These are phyloP conservation scores for Ceuthmochares aereus DNA, from an alignment of 2,113 vertebrate species.

Conservation along the genomic window DNA sequence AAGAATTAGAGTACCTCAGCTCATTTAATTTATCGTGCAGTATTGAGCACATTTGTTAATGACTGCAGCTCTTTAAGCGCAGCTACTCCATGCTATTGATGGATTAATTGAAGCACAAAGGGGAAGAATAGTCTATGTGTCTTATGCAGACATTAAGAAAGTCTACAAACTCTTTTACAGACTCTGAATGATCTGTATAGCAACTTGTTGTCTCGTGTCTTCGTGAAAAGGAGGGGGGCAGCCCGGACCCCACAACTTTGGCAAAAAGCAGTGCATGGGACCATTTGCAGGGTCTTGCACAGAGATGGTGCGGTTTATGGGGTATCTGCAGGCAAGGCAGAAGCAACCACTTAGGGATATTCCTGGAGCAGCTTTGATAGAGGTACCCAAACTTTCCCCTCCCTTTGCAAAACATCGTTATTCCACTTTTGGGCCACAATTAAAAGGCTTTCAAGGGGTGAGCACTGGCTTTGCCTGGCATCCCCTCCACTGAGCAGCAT, in stretches of 20 bases:
- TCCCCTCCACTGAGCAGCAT: neutral
- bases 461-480: accelerated
- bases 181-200: accelerated
- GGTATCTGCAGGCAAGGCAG: neutral
- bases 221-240: neutral
- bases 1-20: neutral
- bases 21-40: neutral
- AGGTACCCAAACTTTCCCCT: neutral
- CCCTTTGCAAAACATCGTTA: neutral
- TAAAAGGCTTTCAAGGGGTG: accelerated
- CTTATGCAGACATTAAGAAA: neutral
- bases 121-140: neutral
- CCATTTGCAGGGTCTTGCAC: neutral
- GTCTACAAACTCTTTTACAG: neutral
- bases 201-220: neutral
- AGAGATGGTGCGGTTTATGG: accelerated
- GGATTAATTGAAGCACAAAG: neutral
- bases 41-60: neutral
- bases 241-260: neutral
- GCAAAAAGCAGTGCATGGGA: too few species aligned
- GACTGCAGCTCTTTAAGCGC: neutral
- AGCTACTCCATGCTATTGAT: neutral
- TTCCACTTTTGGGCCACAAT: accelerated
- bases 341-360: neutral
- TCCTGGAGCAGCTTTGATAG: neutral